A percentile compares a stretch with the other conserved stretches of the same genome.
phyloP scores from a whole-genome alignment of 2,888 invertebrate species.

The Drosophila meridiana region DNA sequence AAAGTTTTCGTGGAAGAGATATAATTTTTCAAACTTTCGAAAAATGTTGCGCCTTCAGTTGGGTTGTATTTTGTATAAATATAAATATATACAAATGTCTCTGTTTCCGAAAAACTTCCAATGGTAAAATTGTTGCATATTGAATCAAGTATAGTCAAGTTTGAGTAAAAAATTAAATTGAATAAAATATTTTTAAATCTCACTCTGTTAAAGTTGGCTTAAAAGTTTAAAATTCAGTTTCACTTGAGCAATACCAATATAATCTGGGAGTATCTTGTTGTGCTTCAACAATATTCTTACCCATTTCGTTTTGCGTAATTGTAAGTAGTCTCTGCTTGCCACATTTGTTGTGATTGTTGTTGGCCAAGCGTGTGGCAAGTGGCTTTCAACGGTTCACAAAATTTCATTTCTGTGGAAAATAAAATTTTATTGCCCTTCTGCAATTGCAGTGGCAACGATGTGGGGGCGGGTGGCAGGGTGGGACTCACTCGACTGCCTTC shows the following conservation, averaged over 20 bases:
- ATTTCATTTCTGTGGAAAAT: conserved; percentile 73
- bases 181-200: background rate
- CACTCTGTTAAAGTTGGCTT: too few species aligned
- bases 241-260: background rate
- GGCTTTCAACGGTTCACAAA: conserved; percentile 74
- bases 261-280: background rate
- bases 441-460: conserved; percentile 44
- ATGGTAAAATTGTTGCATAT: background rate
- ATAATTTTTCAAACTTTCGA: too few species aligned
- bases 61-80: too few species aligned
- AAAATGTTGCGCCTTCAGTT: background rate
- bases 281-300: background rate
- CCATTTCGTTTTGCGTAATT: background rate
- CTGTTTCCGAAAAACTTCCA: background rate
- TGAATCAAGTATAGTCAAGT: background rate
- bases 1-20: too few species aligned
- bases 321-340: conserved; percentile 7
- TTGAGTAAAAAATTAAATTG: too few species aligned
- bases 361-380: conserved; percentile 56
- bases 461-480: background rate
- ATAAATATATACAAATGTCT: background rate
- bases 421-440: conserved; percentile 71
- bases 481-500: conserved; percentile 51
- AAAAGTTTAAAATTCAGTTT: too few species aligned
- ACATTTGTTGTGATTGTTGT: conserved; percentile 32